Evolutionary conservation across 2,797 vertebrate genomes (phyloP), one percentile per base, ranked within the genome.

Genomic region (Diplodus sargus): DNA sequence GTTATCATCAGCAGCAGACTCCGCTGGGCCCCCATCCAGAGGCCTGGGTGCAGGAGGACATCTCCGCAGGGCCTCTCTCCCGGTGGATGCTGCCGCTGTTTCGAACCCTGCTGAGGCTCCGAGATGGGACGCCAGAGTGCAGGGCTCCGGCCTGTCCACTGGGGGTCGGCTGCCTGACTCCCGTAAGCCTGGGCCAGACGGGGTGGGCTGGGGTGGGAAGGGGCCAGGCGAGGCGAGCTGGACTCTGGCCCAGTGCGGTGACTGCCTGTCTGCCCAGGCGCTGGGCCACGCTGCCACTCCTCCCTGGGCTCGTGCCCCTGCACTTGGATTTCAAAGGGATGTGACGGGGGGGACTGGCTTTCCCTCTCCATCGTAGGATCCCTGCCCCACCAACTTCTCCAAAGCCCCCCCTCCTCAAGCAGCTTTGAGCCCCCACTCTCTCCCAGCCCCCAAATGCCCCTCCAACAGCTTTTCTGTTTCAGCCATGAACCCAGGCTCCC

Each of bases 241-340:
- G 95, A 95, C 67, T 42, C 61, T 12, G 78, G 94, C 95, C 95
- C 94, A 94, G 93, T 89, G 87, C 91, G 93, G 94, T 95, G 95
- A 95, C 94, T 95, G 95, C 94, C 94, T 96, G 95, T 95, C 95
- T 95, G 94, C 94, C 92, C 93, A 94, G 92, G 93, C 93, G 88
- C 94, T 93, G 94, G 91, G 94, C 93, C 94, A 93, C 91, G 85
- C 91, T 92, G 94, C 94, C 93, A 92, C 93, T 93, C 92, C 91
- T 93, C 93, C 90, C 93, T 94, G 94, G 92, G 94, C 93, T 94
- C 93, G 94, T 95, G 94, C 94, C 94, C 95, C 93, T 93, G 91
- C 89, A 91, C 93, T 94, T 92, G 93, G 94, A 95, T 95, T 95
- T 96, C 95, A 95, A 95, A 95, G 93, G 85, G 92, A 94, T 92